Base-by-base conservation (phyloP, 1,140 invertebrate species). In the Gerris buenoi region DNA sequence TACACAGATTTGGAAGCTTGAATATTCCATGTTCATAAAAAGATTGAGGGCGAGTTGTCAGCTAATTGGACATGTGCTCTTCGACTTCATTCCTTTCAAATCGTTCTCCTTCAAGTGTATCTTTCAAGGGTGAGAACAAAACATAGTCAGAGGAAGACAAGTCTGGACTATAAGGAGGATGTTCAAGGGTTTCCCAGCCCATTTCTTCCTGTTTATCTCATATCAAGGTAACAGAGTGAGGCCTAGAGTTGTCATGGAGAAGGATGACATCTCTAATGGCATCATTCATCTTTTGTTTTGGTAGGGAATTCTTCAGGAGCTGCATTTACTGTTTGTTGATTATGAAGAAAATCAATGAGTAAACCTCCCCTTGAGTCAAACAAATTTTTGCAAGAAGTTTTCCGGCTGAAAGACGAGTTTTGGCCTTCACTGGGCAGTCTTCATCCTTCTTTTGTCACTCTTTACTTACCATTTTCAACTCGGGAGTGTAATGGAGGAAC, bases 161-260 rank as follows among this genome's bases (percentile, higher is more conserved):
- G 46, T 56, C 46, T 13, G n/a, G 46, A n/a, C 46, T 56, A 56
- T 56, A 56, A 13, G 46, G 46, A 56, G n/a, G 46, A n/a, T 56
- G 46, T 13, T 56, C 46, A n/a, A 56, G 46, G 46, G 46, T 56
- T 56, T 56, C 46, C 46, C 46, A 56, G 46, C 46, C 46, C 10
- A 56, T 56, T 56, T 56, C 46, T 56, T 56, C 10, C 46, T 13
- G 46, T 62, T 25, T 62, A 1, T 62, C 2, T 26, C 25, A 1
- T 23, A 15, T 62, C 61, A 2, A 23, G n/a, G 61, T 23, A 46
- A 70, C 67, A 67, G 69, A 64, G 67, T 78, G 72, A 26, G 73
- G 71, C 56, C 73, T 67, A 18, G 75, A 74, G 68, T 77, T 79
- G 73, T 79, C 77, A 68, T 77, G 76, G 28, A 72, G 67, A n/a